Evolutionary conservation across 2,797 vertebrate species (phyloP), one percentile per base, ranked within the genome.

Genomic region (Liparis tanakae): DNA sequence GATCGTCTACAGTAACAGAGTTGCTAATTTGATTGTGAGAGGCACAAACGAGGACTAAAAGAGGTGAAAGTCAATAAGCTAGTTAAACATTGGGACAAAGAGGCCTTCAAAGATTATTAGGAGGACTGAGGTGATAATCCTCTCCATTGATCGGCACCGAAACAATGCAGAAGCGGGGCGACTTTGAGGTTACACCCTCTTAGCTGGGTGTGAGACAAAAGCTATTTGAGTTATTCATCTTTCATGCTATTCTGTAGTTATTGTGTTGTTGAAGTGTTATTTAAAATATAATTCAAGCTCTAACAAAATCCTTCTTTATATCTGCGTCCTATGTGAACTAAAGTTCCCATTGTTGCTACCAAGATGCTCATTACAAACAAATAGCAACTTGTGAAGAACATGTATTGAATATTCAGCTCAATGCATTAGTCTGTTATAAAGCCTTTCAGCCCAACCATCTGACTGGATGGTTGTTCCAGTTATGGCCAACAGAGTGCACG

Each of bases 21-120:
- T 53, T 4, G 6, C 1, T 62, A 48, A 74, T 81, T 55, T 72
- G 39, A 73, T 53, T 67, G n/a, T 44, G 50, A 67, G 20, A 48
- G 37, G 37, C 30, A 66, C 12, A 41, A 14, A 15, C 64, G 8
- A 44, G 53, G 20, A 15, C 68, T 22, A 6, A 9, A 33, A 43
- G 41, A 65, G 63, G 34, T 41, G 37, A 66, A 20, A 15, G 34
- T 4, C 15, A 59, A 55, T 15, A 44, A n/a, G 54, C 13, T 12
- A 43, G n/a, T 13, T n/a, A 20, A 30, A 33, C 34, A 37, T 2
- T 22, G 15, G 30, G 14, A 61, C 18, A 33, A 44, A 60, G 6
- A 51, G 8, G 20, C 22, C 48, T 53, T 44, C 25, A 55, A 15
- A 1, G 25, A 55, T 55, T 12, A 14, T 30, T 4, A 33, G 53